Conservation (phyloP, 2,888 invertebrate genomes). For the Xestia rhomboidea region DNA sequence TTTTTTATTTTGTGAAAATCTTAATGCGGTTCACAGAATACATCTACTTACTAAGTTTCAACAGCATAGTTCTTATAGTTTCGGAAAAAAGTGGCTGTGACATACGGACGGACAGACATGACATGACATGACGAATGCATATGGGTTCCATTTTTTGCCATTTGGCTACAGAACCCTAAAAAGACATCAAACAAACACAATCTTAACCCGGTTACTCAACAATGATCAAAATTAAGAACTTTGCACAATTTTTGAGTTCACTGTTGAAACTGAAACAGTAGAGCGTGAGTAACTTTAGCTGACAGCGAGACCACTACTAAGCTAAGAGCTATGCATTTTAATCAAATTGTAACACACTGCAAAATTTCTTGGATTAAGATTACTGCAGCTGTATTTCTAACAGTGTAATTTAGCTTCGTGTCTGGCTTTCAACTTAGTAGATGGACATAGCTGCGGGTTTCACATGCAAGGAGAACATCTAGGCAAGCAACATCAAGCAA, state of each 20-base stretch:
- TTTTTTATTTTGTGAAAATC: too few relatives aligned
- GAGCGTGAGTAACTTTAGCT: slow-evolving; percentile 35
- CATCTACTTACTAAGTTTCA: too few relatives aligned
- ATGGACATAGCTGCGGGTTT: background rate
- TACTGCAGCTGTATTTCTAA: background rate
- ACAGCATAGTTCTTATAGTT: too few relatives aligned
- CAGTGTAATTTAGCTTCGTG: background rate
- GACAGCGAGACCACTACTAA: slow-evolving; percentile 29
- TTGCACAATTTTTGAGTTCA: slow-evolving; percentile 34
- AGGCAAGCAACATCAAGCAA: background rate
- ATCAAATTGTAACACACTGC: background rate
- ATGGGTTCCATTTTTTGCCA: too few relatives aligned
- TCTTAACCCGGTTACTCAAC: slow-evolving; percentile 13
- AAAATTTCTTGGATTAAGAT: background rate
- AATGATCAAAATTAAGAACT: slow-evolving; percentile 38
- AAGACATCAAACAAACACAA: background rate
- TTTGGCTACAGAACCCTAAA: too few relatives aligned
- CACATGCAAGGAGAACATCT: background rate
- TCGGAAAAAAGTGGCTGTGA: too few relatives aligned
- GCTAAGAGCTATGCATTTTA: background rate
- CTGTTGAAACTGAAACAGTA: slow-evolving; percentile 41
- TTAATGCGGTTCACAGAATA: too few relatives aligned
- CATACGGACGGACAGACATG: too few relatives aligned
- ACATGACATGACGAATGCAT: too few relatives aligned
- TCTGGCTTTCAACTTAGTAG: background rate